phyloP scores from a whole-genome alignment of 2,888 invertebrate genomes.

The Dicyrtomina minuta region DNA sequence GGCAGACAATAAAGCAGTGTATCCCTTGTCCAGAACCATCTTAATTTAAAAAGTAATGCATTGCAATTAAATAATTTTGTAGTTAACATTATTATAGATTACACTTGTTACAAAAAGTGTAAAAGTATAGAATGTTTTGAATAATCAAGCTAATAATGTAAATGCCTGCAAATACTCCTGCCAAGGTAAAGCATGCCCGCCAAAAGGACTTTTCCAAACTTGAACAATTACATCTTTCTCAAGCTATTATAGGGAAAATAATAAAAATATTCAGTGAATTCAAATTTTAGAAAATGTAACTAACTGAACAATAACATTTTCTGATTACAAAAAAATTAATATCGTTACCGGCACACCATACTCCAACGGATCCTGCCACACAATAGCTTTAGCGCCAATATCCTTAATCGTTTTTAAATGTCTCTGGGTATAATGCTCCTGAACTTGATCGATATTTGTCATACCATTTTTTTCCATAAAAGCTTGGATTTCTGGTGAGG shows the following conservation, averaged over 20 bases:
- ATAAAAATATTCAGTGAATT: too few relatives aligned
- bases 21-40: slow-evolving; percentile 19
- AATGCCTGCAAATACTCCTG: slow-evolving; percentile 39
- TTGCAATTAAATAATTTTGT: too few relatives aligned
- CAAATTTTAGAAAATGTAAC: background rate
- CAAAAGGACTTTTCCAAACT: slow-evolving; percentile 74
- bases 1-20: slow-evolving; percentile 66
- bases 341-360: slow-evolving; percentile 65
- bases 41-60: too few relatives aligned
- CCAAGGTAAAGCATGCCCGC: slow-evolving; percentile 40
- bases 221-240: slow-evolving; percentile 69
- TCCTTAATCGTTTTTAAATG: slow-evolving; percentile 61
- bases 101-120: too few relatives aligned
- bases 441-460: slow-evolving; percentile 59
- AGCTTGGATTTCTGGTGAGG: slow-evolving; percentile 61
- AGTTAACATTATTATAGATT: too few relatives aligned
- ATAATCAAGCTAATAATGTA: too few relatives aligned
- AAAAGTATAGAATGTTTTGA: background rate
- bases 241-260: slow-evolving; percentile 34
- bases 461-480: slow-evolving; percentile 65
- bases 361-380: slow-evolving; percentile 87
- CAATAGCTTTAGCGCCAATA: slow-evolving; percentile 63
- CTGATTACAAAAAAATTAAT: too few relatives aligned
- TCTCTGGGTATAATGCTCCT: slow-evolving; percentile 69
- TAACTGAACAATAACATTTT: too few relatives aligned